Percentiles rank a stretch among this genome's conserved stretches.
These are phyloP conservation scores for Probosciger aterrimus DNA, from an alignment of 2,113 vertebrate genomes.

Conservation along the genomic window DNA sequence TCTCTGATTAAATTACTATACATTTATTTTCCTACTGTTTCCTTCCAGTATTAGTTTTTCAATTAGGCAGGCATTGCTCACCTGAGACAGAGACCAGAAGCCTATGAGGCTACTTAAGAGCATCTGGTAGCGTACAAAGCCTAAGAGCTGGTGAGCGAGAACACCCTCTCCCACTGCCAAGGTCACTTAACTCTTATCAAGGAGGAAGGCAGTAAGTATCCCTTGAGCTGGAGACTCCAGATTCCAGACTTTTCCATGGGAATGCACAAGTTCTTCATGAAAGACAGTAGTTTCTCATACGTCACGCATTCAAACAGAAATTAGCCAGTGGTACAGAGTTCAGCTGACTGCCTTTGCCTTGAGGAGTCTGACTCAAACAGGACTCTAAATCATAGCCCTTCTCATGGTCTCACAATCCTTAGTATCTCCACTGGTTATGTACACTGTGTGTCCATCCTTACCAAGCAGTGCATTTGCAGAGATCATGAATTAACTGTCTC, in stretches of 20 bases:
- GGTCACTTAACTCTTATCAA: background rate
- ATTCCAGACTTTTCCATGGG: background rate
- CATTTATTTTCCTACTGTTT: background rate
- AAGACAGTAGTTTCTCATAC: background rate
- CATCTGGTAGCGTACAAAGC: background rate
- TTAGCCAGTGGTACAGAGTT: background rate
- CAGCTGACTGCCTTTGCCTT: background rate
- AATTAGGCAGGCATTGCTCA: background rate
- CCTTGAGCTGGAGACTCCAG: background rate
- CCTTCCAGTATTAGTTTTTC: background rate
- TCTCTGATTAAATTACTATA: background rate
- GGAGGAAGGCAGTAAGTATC: background rate
- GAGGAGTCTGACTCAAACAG: background rate
- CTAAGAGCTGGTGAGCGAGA: background rate
- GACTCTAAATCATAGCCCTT: background rate
- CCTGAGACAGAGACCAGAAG: background rate
- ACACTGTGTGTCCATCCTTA: background rate
- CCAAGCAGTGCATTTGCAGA: background rate
- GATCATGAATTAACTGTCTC: background rate
- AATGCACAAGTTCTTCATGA: background rate
- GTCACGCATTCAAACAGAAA: background rate
- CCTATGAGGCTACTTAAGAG: background rate
- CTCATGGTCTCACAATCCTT: fast-evolving
- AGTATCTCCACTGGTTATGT: fast-evolving
- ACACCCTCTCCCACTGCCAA: background rate